phyloP scores from a whole-genome alignment of 2,888 invertebrate genomes.

The Xanthia icteritia region DNA sequence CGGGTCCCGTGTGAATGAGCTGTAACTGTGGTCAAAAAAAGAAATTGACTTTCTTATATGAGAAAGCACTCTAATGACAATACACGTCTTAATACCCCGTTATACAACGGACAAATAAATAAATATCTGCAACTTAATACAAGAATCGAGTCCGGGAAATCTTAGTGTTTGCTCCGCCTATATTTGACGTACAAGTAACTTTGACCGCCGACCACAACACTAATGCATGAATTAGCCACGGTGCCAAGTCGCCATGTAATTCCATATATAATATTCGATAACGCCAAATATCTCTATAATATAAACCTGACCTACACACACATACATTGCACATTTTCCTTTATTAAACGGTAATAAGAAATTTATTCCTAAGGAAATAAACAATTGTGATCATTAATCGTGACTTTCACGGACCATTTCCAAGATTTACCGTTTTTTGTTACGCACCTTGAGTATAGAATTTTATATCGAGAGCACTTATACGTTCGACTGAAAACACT shows the following conservation, averaged over 20 bases:
- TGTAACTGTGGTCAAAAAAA: too few relatives aligned
- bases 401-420: conserved; percentile 54
- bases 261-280: conserved; percentile 26
- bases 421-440: conserved; percentile 45
- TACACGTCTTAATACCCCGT: too few relatives aligned
- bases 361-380: conserved; percentile 40
- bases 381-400: conserved; percentile 51
- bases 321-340: conserved; percentile 13
- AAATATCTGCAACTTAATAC: conserved; percentile 7
- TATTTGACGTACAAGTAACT: conserved; percentile 6
- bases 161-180: conserved; percentile 18
- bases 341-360: conserved; percentile 23
- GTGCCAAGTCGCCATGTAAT: conserved; percentile 43
- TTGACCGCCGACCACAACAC: conserved; percentile 11
- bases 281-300: background rate
- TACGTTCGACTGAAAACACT: conserved; percentile 10
- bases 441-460: conserved; percentile 32
- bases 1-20: too few relatives aligned
- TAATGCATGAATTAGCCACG: conserved; percentile 49
- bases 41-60: background rate
- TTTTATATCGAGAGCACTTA: conserved; percentile 24
- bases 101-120: background rate
- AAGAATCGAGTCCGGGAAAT: background rate
- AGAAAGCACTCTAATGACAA: background rate
- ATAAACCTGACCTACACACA: conserved; percentile 3